phyloP scores from a whole-genome alignment of 2,888 invertebrate genomes.

The Brachyptera putata region DNA sequence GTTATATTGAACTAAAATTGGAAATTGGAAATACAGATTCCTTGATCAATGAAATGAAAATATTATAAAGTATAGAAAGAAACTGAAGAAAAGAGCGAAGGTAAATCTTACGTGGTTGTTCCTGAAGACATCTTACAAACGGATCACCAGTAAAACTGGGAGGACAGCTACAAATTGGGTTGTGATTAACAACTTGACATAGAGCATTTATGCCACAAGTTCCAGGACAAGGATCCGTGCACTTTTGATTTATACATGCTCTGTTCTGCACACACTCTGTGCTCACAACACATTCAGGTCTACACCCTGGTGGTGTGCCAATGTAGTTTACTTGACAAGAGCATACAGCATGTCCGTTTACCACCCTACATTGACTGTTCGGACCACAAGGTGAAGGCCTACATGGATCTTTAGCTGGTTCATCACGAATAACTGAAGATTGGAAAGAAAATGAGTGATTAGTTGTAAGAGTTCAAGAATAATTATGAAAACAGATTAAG shows the following conservation, averaged over 20 bases:
- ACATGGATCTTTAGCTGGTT: slow-evolving; percentile 56
- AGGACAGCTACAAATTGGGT: slow-evolving; percentile 66
- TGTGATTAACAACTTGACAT: slow-evolving; percentile 68
- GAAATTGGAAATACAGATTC: too few relatives aligned
- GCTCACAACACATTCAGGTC: slow-evolving; percentile 68
- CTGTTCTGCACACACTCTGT: slow-evolving; percentile 64
- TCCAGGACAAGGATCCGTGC: slow-evolving; percentile 66
- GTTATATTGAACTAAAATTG: too few relatives aligned
- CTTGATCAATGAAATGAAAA: too few relatives aligned
- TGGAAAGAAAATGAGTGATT: not conserved
- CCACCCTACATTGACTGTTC: slow-evolving; percentile 71
- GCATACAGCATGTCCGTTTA: slow-evolving; percentile 67
- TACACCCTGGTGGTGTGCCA: slow-evolving; percentile 64
- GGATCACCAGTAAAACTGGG: slow-evolving; percentile 61
- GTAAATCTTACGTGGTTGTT: slow-evolving; percentile 30
- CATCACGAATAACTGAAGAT: slow-evolving; percentile 34
- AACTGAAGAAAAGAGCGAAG: too few relatives aligned
- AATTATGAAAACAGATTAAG: slow-evolving; percentile 10
- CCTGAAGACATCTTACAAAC: slow-evolving; percentile 53
- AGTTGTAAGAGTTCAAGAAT: slow-evolving; percentile 23
- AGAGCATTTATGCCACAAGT: slow-evolving; percentile 69
- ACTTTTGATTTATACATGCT: slow-evolving; percentile 66
- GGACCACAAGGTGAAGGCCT: slow-evolving; percentile 77
- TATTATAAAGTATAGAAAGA: too few relatives aligned
- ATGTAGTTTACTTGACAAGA: slow-evolving; percentile 62